A percentile compares a stretch with the other conserved stretches of the same genome.
phyloP scores from a whole-genome alignment of 1,140 invertebrate genomes.

The Papilio helenus region DNA sequence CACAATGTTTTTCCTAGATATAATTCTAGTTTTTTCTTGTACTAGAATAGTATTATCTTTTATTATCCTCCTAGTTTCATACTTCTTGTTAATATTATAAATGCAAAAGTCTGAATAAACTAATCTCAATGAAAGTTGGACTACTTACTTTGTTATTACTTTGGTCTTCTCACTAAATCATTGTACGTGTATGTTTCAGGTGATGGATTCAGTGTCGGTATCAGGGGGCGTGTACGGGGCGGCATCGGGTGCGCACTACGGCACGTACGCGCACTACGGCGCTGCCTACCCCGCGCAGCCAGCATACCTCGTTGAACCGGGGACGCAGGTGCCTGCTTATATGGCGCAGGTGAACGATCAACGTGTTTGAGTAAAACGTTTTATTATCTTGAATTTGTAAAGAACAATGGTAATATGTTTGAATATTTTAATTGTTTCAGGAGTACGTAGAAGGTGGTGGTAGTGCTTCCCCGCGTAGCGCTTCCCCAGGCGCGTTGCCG shows the following conservation, averaged over 20 bases:
- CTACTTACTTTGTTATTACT: too few relatives aligned
- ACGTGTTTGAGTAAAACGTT: background rate
- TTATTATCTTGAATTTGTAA: background rate
- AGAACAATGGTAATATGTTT: background rate
- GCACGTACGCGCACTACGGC: constrained; percentile 80
- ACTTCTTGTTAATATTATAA: too few relatives aligned
- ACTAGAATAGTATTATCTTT: too few relatives aligned
- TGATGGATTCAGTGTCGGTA: constrained; percentile 77
- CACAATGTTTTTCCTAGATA: too few relatives aligned
- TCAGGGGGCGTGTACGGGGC: constrained; percentile 69
- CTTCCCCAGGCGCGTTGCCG: constrained; percentile 69
- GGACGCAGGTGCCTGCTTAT: constrained; percentile 72
- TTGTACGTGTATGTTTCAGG: constrained; percentile 49
- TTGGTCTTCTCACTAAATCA: background rate
- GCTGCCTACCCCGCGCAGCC: constrained; percentile 75
- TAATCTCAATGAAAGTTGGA: too few relatives aligned
- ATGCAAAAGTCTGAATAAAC: too few relatives aligned
- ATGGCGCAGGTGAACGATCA: constrained; percentile 71
- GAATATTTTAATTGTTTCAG: constrained; percentile 47
- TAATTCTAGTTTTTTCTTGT: too few relatives aligned
- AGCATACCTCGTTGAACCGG: constrained; percentile 75
- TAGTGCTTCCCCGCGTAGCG: constrained; percentile 72
- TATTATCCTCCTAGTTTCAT: too few relatives aligned
- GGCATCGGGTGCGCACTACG: constrained; percentile 73
- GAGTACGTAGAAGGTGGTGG: constrained; percentile 76